These are phyloP conservation scores for Carapus acus DNA, from an alignment of 2,797 vertebrate species.

Conservation along the genomic window DNA sequence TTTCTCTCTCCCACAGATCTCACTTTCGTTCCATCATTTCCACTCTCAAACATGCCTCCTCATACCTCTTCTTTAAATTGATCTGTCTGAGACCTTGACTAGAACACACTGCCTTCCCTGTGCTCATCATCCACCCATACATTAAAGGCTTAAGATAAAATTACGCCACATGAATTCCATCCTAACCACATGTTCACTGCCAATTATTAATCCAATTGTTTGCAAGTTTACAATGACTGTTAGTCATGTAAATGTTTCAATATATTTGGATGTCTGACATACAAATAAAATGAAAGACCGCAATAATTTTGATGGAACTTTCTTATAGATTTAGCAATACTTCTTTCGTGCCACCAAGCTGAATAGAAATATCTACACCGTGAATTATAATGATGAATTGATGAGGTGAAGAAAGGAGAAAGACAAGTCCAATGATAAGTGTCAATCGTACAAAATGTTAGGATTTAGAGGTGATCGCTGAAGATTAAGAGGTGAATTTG, in stretches of 20 bases:
- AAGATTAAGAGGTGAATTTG: constrained; percentile 19
- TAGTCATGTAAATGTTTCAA: constrained; percentile 24
- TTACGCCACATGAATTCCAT: constrained; percentile 8
- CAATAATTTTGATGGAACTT: constrained; percentile 31
- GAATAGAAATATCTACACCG: constrained; percentile 29
- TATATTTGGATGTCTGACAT: constrained; percentile 52
- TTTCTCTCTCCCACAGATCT: constrained; percentile 19
- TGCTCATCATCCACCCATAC: constrained; percentile 1
- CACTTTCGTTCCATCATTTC: constrained; percentile 18
- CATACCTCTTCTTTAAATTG: constrained; percentile 22
- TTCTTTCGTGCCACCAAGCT: constrained; percentile 22
- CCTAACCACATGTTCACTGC: constrained; percentile 19
- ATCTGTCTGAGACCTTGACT: constrained; percentile 24
- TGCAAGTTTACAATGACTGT: constrained; percentile 17
- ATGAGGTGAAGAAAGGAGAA: constrained; percentile 31
- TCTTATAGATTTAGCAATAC: constrained; percentile 19
- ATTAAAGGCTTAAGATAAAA: constrained; percentile 21
- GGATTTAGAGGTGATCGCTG: constrained; percentile 18
- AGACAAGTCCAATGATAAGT: constrained; percentile 27
- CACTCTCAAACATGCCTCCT: constrained; percentile 15
- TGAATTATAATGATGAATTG: constrained; percentile 25
- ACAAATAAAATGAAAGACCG: constrained; percentile 37
- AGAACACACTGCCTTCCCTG: constrained; percentile 18
- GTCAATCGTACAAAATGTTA: constrained; percentile 12
- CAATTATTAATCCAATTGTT: constrained; percentile 15